These are phyloP conservation scores for Caenorhabditis briggsae DNA, from an alignment of 1,140 invertebrate species.

Conservation along the genomic window DNA sequence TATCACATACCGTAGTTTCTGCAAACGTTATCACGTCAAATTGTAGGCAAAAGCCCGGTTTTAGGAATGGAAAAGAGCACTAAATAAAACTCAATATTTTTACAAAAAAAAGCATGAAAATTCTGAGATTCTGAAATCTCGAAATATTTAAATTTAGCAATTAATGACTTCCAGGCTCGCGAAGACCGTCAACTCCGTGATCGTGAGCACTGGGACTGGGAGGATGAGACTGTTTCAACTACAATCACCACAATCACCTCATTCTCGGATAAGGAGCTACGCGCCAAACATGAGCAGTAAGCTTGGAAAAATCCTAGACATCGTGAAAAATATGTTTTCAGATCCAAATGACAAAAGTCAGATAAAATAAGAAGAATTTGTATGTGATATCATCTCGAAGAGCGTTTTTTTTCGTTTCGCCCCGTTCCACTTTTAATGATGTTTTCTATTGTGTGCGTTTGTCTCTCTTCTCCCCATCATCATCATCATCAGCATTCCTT, in stretches of 20 bases:
- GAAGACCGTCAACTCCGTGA: conserved; percentile 55
- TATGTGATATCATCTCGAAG: conserved; percentile 34
- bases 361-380: not conserved
- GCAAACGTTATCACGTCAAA: too few relatives aligned
- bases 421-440: conserved; percentile 25
- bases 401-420: not conserved
- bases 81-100: too few relatives aligned
- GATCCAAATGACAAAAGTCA: not conserved
- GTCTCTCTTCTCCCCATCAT: not conserved
- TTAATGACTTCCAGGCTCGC: not conserved
- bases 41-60: too few relatives aligned
- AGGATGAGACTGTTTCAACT: conserved; percentile 57
- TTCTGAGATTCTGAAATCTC: too few relatives aligned
- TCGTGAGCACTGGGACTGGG: conserved; percentile 66
- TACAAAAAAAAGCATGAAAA: too few relatives aligned
- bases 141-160: too few relatives aligned
- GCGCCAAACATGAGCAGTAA: conserved; percentile 31
- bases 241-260: conserved; percentile 55
- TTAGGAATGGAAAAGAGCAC: too few relatives aligned
- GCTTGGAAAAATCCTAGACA: too few relatives aligned
- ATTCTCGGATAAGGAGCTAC: conserved; percentile 56
- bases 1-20: too few relatives aligned
- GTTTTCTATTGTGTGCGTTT: not conserved
- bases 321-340: not conserved
- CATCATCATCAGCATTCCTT: not conserved